These are phyloP conservation scores for Tiliacea citrago DNA, from an alignment of 2,888 invertebrate genomes.

Conservation along the genomic window DNA sequence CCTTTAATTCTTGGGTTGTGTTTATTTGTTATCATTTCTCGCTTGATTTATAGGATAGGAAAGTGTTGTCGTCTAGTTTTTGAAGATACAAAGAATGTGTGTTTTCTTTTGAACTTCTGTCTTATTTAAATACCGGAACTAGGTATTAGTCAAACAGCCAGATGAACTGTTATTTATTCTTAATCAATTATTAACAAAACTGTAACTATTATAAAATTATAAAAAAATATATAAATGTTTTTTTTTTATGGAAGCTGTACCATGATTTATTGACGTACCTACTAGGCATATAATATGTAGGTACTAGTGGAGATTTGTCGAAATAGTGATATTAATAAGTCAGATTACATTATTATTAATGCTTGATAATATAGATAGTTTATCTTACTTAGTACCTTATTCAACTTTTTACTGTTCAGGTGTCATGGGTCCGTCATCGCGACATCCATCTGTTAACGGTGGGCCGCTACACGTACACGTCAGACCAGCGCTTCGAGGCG, in stretches of 20 bases:
- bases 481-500: slow-evolving; percentile 95
- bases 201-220: too few species aligned
- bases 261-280: too few species aligned
- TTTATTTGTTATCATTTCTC: slow-evolving; percentile 50
- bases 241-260: too few species aligned
- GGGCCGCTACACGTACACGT: slow-evolving; percentile 96
- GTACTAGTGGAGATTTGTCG: too few species aligned
- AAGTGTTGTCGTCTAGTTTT: background rate
- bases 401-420: slow-evolving; percentile 87
- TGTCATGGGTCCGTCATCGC: slow-evolving; percentile 97
- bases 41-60: background rate
- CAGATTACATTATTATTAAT: too few species aligned
- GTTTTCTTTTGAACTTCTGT: background rate
- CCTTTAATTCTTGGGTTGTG: slow-evolving; percentile 53
- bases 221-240: too few species aligned
- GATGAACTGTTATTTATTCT: background rate
- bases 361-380: background rate
- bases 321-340: too few species aligned
- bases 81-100: background rate
- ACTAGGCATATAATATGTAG: too few species aligned
- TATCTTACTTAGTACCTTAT: background rate
- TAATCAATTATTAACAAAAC: too few species aligned
- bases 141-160: background rate
- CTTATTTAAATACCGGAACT: background rate
- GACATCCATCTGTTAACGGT: slow-evolving; percentile 97